phyloP scores from a whole-genome alignment of 2,888 invertebrate genomes.

The Cryptophagus acutangulus region DNA sequence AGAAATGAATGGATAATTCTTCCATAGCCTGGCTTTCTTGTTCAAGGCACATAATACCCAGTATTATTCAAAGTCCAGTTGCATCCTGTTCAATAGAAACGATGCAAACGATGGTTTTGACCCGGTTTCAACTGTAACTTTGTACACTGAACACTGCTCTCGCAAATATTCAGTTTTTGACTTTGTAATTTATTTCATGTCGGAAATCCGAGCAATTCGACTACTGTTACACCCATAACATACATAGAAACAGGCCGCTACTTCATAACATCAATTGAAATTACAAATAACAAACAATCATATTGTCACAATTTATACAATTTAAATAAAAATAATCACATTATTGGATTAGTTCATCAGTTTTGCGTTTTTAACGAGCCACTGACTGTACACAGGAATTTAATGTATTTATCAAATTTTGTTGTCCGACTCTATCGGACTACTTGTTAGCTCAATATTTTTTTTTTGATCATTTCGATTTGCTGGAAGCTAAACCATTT shows the following conservation, averaged over 20 bases:
- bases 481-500: too few relatives aligned
- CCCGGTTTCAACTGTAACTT: slow-evolving; percentile 4
- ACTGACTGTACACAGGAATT: too few relatives aligned
- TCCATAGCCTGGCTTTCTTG: too few relatives aligned
- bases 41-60: slow-evolving; percentile 3
- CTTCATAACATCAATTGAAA: slow-evolving; percentile 8
- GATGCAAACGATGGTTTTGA: slow-evolving; percentile 5
- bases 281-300: slow-evolving; percentile 5
- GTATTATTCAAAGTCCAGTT: slow-evolving; percentile 9
- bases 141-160: too few relatives aligned
- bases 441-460: too few relatives aligned
- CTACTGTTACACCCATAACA: not conserved
- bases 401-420: too few relatives aligned
- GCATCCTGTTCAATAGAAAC: slow-evolving; percentile 7
- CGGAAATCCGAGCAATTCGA: slow-evolving; percentile 8
- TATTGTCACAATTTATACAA: not conserved
- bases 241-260: slow-evolving; percentile 2
- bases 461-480: too few relatives aligned
- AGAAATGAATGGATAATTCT: too few relatives aligned
- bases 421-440: too few relatives aligned
- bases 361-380: too few relatives aligned
- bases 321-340: too few relatives aligned
- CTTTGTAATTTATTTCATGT: slow-evolving; percentile 5
- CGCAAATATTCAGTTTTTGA: slow-evolving; percentile 8
- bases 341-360: too few relatives aligned